Conservation (phyloP, 2,113 vertebrate species). For the Rhinichthys klamathensis region DNA sequence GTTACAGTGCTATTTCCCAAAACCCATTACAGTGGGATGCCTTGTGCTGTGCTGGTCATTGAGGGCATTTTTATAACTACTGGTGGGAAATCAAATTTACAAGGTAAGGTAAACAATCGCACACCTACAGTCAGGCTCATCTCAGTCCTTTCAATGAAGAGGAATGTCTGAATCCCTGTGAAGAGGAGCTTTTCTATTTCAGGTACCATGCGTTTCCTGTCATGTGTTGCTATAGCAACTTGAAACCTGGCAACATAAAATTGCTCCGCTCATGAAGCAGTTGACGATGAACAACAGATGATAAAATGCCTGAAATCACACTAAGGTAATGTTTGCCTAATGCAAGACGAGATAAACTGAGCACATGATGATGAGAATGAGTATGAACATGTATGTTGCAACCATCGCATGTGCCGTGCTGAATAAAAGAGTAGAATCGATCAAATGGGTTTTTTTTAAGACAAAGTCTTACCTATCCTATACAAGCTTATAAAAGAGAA, state of each 20-base stretch:
- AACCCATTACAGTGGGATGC: constrained; percentile 60
- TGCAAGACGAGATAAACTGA: neutral
- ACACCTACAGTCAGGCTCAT: constrained; percentile 2
- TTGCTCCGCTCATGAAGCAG: neutral
- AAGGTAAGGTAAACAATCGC: neutral
- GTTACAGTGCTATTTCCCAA: constrained; percentile 47
- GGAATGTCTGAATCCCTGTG: constrained; percentile 10
- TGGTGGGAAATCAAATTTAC: constrained; percentile 8
- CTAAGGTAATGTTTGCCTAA: constrained; percentile 10
- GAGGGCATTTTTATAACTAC: neutral
- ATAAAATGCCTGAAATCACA: constrained; percentile 35
- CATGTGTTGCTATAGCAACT: constrained; percentile 48
- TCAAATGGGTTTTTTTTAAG: neutral
- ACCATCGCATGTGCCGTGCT: neutral
- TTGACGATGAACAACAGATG: constrained; percentile 32
- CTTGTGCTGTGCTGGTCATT: neutral
- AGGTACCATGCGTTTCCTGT: constrained; percentile 23
- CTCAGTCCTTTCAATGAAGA: neutral
- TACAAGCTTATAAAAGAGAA: neutral
- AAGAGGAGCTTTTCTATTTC: constrained; percentile 9
- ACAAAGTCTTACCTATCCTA: neutral
- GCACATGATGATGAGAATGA: neutral
- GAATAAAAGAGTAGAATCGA: neutral
- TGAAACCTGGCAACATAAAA: constrained; percentile 5
- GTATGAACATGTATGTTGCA: neutral